These are phyloP conservation scores for Numida meleagris DNA, from an alignment of 2,113 vertebrate genomes.

Conservation along the genomic window DNA sequence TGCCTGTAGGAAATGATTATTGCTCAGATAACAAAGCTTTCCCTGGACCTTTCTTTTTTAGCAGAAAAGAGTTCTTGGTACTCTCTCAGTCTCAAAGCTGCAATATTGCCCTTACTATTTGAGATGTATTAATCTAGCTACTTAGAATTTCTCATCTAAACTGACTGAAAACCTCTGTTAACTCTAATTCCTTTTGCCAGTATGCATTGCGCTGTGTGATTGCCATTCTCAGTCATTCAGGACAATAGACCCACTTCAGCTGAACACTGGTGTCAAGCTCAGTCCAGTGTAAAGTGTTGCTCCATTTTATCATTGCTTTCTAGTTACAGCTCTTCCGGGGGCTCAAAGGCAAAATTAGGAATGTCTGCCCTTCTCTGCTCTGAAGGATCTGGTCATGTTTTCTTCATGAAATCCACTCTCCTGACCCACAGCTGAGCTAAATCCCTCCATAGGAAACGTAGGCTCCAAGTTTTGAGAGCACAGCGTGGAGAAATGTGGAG, in stretches of 20 bases:
- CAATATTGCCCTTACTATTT: neutral
- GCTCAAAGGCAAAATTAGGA: neutral
- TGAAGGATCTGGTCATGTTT: neutral
- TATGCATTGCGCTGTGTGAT: fast-evolving
- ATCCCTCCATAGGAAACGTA: neutral
- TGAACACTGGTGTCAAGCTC: fast-evolving
- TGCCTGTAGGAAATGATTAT: neutral
- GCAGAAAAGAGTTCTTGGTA: neutral
- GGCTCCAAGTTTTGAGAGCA: neutral
- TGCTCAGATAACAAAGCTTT: neutral
- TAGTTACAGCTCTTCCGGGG: neutral
- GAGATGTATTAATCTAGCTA: neutral
- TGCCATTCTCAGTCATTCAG: neutral
- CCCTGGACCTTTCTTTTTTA: neutral
- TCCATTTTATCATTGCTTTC: neutral
- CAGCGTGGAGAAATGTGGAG: neutral
- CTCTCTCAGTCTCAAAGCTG: neutral
- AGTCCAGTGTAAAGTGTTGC: fast-evolving
- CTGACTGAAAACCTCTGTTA: neutral
- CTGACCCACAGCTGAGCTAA: neutral
- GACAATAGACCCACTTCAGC: neutral
- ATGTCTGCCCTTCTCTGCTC: neutral
- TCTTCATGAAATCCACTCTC: neutral
- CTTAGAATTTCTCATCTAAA: neutral
- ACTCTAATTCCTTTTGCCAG: neutral